These are phyloP conservation scores for Orchesellides sinensis DNA, from an alignment of 2,888 invertebrate species.

Conservation along the genomic window DNA sequence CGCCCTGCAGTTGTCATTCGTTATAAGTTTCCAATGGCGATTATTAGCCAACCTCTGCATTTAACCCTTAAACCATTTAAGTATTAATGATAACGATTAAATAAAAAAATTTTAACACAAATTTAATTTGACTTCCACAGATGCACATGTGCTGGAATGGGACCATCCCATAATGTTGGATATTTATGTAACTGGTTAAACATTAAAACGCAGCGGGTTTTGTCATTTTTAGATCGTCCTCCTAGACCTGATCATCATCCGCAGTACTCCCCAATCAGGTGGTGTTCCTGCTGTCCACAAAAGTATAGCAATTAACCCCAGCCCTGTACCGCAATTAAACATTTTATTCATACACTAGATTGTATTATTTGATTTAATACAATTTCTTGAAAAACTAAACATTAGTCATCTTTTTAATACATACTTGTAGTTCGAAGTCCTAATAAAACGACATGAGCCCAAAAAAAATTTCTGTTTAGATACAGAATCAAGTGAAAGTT, in stretches of 20 bases:
- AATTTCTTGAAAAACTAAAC: too few relatives aligned
- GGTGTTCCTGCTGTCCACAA: conserved; percentile 52
- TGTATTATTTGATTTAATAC: too few relatives aligned
- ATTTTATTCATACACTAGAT: too few relatives aligned
- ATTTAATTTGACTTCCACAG: not conserved
- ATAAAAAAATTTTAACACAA: too few relatives aligned
- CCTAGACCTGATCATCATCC: conserved; percentile 1
- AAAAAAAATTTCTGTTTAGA: too few relatives aligned
- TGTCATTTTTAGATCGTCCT: conserved; percentile 23
- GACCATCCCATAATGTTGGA: not conserved
- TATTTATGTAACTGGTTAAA: conserved; percentile 53
- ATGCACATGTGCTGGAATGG: conserved; percentile 35
- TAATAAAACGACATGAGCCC: too few relatives aligned
- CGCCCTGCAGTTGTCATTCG: too few relatives aligned
- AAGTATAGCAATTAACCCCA: not conserved
- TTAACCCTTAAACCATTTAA: not conserved
- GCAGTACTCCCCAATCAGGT: conserved; percentile 38
- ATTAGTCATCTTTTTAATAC: too few relatives aligned
- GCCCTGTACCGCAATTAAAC: not conserved
- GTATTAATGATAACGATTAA: too few relatives aligned
- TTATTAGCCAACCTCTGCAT: too few relatives aligned
- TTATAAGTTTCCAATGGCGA: too few relatives aligned
- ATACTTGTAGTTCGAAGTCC: not conserved
- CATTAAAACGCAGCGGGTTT: not conserved
- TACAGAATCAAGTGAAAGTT: too few relatives aligned